phyloP scores from a whole-genome alignment of 2,888 invertebrate genomes.

The Gortyna flavago region DNA sequence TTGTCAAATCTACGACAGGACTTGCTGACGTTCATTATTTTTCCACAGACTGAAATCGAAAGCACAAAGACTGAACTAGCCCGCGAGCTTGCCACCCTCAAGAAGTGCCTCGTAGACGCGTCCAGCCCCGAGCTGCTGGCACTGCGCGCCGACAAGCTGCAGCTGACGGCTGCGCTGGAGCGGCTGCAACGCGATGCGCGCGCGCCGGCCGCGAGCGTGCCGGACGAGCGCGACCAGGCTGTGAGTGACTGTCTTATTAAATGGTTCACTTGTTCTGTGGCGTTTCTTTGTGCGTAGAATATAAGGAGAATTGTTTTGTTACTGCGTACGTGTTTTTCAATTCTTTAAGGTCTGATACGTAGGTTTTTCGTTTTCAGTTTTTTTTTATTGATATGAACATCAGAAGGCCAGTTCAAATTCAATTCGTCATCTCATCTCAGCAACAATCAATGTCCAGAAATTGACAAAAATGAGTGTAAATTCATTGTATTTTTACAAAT shows the following conservation, averaged over 20 bases:
- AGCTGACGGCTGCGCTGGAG: constrained; percentile 67
- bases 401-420: neutral
- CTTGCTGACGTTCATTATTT: neutral
- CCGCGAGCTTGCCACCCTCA: constrained; percentile 82
- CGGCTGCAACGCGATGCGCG: constrained; percentile 66
- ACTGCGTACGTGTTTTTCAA: neutral
- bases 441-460: neutral
- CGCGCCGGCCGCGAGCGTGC: constrained; percentile 62
- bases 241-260: constrained; percentile 75
- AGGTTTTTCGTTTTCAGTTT: neutral
- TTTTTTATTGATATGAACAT: too few relatives aligned
- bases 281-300: constrained; percentile 37
- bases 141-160: constrained; percentile 72
- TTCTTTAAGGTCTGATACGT: neutral
- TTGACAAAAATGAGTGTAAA: neutral
- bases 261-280: constrained; percentile 48
- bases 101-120: constrained; percentile 76
- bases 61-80: constrained; percentile 83
- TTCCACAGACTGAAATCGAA: constrained; percentile 84
- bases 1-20: neutral
- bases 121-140: constrained; percentile 77
- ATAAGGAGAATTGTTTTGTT: neutral
- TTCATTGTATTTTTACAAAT: neutral
- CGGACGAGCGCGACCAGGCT: constrained; percentile 82
- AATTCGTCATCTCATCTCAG: neutral